Evolutionary conservation across 2,888 invertebrate genomes (phyloP), one percentile per base, ranked within the genome.

Genomic region (Philonicus albiceps): DNA sequence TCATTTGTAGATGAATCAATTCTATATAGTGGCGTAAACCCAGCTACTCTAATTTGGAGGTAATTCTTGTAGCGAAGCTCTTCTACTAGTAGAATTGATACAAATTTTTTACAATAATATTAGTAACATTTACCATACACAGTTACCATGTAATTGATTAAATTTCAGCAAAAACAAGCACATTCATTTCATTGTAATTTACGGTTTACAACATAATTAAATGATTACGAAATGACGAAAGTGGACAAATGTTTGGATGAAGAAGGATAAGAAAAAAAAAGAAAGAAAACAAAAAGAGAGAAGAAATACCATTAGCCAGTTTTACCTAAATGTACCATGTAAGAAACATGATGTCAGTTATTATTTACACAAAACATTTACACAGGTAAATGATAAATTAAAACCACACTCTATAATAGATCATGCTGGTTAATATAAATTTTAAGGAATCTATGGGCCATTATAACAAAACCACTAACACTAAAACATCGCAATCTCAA

Each of bases 1-100:
- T 95, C 95, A 92, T 95, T 95, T 88, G 95, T 95, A n/a, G 95
- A 94, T 85, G 94, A 95, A 90, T 94, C 94, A 43, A 91, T 91
- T 89, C 91, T 91, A 86, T 90, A 91, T 74, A 91, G 90, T 13
- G 91, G 90, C 86, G 91, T 87, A 31, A 89, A 90, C 74, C 91
- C 90, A 19, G 91, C 91, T 80, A 91, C 89, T 2, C 91, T 91
- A 72, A 91, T 90, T 88, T 90, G 90, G 64, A 90, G 89, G n/a
- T 88, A 88, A 88, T 89, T 89, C 43, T 87, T 86, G 86, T 88
- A 43, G 87, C 85, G 78, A 88, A 88, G 88, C 16, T 49, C 22
- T 22, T 27, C 27, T 78, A 74, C 37, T 74, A 34, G 37, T 37
- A n/a, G n/a, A 31, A 74, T 74, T 74, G 74, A 37, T 16, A 74